Evolutionary conservation across 2,113 vertebrate species (phyloP).

Genomic region (Apus apus): DNA sequence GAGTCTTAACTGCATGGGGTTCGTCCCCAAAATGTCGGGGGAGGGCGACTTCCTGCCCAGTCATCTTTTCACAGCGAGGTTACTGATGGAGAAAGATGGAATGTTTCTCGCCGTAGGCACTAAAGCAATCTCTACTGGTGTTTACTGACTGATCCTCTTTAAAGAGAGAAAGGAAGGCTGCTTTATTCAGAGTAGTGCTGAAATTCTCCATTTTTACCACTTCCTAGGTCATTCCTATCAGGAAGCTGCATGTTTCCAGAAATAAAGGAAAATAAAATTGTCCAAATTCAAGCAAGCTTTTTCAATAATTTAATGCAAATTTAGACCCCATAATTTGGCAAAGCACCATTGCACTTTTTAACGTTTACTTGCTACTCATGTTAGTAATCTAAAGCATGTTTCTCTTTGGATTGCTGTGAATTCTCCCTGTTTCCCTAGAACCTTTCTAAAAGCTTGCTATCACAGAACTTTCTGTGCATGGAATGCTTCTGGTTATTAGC

Average conservation of each 20-base stretch:
- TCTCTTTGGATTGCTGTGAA: neutral
- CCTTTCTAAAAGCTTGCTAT: neutral
- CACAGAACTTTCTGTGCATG: neutral
- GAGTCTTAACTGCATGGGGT: neutral
- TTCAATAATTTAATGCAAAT: neutral
- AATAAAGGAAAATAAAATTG: too few relatives aligned
- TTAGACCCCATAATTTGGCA: neutral
- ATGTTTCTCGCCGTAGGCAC: fast-evolving
- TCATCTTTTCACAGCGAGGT: too few relatives aligned
- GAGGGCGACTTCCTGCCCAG: neutral
- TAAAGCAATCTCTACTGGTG: fast-evolving
- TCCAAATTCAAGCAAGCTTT: neutral
- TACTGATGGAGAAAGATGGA: fast-evolving
- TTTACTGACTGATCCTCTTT: neutral
- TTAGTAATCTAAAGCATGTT: neutral
- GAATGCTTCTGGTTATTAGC: neutral
- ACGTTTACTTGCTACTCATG: neutral
- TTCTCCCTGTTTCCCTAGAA: neutral
- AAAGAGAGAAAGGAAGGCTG: too few relatives aligned
- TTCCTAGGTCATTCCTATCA: neutral
- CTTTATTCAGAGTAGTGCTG: fast-evolving
- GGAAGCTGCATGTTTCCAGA: neutral
- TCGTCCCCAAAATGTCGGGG: neutral
- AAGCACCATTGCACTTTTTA: neutral
- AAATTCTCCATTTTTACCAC: fast-evolving